Evolutionary conservation across 2,888 invertebrate species (phyloP).

Genomic region (Nephrotoma flavescens): DNA sequence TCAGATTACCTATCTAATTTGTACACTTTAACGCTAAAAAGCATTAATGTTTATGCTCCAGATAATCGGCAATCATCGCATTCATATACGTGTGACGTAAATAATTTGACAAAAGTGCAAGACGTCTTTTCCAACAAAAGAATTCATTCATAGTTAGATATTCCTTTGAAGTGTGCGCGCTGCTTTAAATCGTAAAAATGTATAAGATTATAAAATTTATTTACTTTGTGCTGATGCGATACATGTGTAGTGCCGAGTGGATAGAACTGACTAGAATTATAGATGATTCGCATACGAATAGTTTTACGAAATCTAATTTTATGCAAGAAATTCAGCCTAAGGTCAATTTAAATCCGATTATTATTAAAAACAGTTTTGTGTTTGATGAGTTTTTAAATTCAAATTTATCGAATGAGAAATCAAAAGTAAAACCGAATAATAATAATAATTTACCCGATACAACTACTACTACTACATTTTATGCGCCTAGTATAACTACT

Average conservation of each 20-base stretch:
- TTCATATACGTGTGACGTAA: background rate
- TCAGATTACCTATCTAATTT: background rate
- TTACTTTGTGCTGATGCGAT: background rate
- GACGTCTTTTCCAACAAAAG: background rate
- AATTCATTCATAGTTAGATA: background rate
- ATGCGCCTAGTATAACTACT: background rate
- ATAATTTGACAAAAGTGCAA: background rate
- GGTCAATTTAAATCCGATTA: background rate
- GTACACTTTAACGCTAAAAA: background rate
- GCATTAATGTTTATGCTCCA: background rate
- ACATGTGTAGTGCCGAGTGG: background rate
- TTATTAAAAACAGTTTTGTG: background rate
- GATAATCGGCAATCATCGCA: background rate
- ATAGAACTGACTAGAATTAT: background rate
- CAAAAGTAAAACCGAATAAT: background rate
- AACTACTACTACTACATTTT: background rate
- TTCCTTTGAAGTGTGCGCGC: background rate
- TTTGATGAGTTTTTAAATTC: background rate
- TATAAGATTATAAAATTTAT: background rate
- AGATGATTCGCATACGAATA: background rate
- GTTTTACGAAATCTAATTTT: background rate
- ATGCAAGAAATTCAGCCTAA: background rate
- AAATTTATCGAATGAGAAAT: background rate
- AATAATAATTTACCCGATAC: background rate
- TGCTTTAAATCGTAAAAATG: background rate